Evolutionary conservation across 2,797 vertebrate genomes (phyloP).

Genomic region (Macropodus opercularis): DNA sequence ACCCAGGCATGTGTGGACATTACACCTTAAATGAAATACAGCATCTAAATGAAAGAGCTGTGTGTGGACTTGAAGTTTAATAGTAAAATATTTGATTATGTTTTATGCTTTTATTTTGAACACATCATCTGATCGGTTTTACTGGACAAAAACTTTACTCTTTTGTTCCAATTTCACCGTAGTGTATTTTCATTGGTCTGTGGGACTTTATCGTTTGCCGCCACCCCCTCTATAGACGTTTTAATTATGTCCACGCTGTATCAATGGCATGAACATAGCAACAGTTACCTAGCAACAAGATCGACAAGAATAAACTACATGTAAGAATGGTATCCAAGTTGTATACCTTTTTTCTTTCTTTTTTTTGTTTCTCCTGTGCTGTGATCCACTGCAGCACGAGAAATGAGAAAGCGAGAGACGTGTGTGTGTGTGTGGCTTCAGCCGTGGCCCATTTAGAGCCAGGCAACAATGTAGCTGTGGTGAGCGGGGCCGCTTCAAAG

Average conservation of each 20-base stretch:
- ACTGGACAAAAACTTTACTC: conserved; percentile 9
- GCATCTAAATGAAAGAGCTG: background rate
- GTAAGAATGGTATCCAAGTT: conserved; percentile 77
- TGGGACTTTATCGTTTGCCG: conserved; percentile 54
- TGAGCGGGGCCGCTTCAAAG: conserved; percentile 75
- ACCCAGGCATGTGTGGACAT: conserved; percentile 35
- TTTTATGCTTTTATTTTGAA: conserved; percentile 13
- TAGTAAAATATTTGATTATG: background rate
- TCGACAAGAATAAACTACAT: conserved; percentile 79
- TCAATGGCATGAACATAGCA: conserved; percentile 79
- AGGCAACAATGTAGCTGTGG: conserved; percentile 80
- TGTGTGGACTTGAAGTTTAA: background rate
- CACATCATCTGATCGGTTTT: background rate
- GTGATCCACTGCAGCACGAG: conserved; percentile 26
- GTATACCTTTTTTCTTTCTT: conserved; percentile 63
- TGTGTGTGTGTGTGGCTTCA: conserved; percentile 54
- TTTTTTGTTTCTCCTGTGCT: conserved; percentile 19
- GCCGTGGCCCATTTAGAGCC: conserved; percentile 64
- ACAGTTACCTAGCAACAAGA: conserved; percentile 85
- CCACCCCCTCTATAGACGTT: conserved; percentile 71
- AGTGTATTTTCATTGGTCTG: conserved; percentile 26
- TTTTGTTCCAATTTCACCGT: conserved; percentile 29
- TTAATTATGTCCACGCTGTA: conserved; percentile 79
- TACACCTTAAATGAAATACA: conserved; percentile 4
- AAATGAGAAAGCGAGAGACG: conserved; percentile 28